These are phyloP conservation scores for Austrofundulus limnaeus DNA, from an alignment of 2,113 vertebrate genomes.

Conservation along the genomic window DNA sequence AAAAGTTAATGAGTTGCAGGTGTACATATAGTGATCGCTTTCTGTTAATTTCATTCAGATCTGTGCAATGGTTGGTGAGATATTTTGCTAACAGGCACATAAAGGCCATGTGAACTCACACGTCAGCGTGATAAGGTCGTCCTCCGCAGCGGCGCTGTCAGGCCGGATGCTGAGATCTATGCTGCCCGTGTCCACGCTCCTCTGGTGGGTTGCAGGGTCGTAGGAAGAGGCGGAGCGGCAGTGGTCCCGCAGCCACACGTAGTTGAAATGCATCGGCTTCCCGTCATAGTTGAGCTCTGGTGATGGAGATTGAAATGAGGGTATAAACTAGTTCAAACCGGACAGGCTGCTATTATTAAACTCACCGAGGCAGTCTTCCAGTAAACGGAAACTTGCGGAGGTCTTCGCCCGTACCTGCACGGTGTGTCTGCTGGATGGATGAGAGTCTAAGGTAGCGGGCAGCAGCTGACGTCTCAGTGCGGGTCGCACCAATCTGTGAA, in stretches of 20 bases:
- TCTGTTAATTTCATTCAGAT: too few species aligned
- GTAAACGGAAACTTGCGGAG: constrained; percentile 19
- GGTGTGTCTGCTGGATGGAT: neutral
- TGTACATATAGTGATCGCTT: too few species aligned
- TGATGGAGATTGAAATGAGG: too few species aligned
- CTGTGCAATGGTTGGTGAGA: neutral
- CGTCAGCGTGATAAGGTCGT: constrained; percentile 82
- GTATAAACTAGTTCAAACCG: too few species aligned
- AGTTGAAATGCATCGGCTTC: constrained; percentile 83
- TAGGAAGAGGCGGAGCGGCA: constrained; percentile 88
- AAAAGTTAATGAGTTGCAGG: too few species aligned
- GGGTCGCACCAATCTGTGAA: constrained; percentile 4
- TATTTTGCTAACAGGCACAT: too few species aligned
- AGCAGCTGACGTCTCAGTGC: constrained; percentile 1
- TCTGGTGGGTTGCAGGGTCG: constrained; percentile 87
- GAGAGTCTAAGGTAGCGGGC: neutral
- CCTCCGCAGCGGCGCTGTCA: constrained; percentile 72
- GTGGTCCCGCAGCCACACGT: constrained; percentile 93
- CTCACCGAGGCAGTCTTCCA: constrained; percentile 70
- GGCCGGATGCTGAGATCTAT: constrained; percentile 87
- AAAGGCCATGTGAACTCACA: constrained; percentile 78
- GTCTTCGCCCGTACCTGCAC: constrained; percentile 10
- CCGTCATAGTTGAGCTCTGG: constrained; percentile 80
- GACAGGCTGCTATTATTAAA: neutral
- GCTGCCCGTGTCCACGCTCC: constrained; percentile 87